Base-by-base conservation (phyloP, 2,888 invertebrate species). In the Chirona hameri region DNA sequence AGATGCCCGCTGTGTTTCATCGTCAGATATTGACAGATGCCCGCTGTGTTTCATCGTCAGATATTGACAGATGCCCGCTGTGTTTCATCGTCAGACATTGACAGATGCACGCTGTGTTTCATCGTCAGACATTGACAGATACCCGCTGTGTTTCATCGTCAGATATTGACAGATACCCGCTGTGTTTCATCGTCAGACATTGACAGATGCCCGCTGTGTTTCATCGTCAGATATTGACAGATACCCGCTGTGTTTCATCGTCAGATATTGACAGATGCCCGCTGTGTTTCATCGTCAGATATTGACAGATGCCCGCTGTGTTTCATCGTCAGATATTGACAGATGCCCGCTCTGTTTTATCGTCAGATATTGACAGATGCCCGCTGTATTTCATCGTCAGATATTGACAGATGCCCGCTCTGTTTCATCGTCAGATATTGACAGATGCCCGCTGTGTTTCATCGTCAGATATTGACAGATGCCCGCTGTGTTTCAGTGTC, bases 401-500 rank as follows among this genome's bases (percentile, higher is more conserved):
- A 14, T 55, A 18, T 18, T 55, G 14, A 14, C 18, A 24, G n/a
- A 27, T 18, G 31, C 3, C 18, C 39, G 18, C 52, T 52, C 1
- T 52, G 52, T 52, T 15, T 18, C 52, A 52, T 52, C 10, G 12
- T 4, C 52, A 7, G 12, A 52, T 18, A 12, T 52, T 52, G 52
- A 52, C 7, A 39, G 39, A 52, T 52, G 5, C 52, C 39, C 15
- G 14, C 1, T 69, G 65, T n/a, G 29, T n/a, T 57, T 10, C 83
- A 84, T 84, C 84, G 85, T 81, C 84, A 84, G 60, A 84, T 84
- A 18, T 85, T 2, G 7, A 39, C 39, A 39, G n/a, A 24, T 27
- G n/a, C n/a, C n/a, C n/a, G n/a, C n/a, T n/a, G 48, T 57, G 27
- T 52, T 60, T 5, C 83, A 84, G 85, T 85, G 85, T 81, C 85